Base-by-base conservation (phyloP, 2,797 vertebrate genomes). In the Manis javanica region DNA sequence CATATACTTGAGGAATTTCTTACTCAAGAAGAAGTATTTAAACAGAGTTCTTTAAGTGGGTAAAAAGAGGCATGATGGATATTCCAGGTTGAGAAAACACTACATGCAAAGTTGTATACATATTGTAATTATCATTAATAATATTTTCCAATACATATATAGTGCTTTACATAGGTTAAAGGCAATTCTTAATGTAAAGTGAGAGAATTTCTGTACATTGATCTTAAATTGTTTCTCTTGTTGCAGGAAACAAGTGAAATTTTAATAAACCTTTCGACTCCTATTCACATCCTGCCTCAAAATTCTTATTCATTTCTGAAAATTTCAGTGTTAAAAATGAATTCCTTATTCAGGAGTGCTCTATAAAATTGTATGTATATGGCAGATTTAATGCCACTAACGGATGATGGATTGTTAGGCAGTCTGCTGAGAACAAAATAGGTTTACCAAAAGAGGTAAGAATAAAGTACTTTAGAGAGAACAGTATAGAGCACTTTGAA, bases 271-370 rank as follows among this genome's bases (percentile, higher is more conserved):
- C 34, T 46, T 78, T 91, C 64, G 19, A 86, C 34, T 82, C 31
- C 49, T 26, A 1, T 55, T 37, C 19, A 61, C 6, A 84, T 16
- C 0, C 31, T 92, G 49, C 26, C 29, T 55, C 31, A 11, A 46
- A 39, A 63, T 42, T 84, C 37, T 55, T 59, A 87, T 15, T 68
- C 5, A 34, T 85, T 94, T 91, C 5, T 57, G 51, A 53, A 91
- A 87, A 75, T 63, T 63, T 91, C 37, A 55, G 42, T 69, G 37
- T 82, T 91, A n/a, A 74, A 66, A 83, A 75, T 42, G 29, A 96
- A 90, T 83, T 55, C n/a, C 31, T 84, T 53, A 1, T n/a, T 42
- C 14, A 63, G 7, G 16, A 77, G 19, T 39, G 3, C 42, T 59
- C 71, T 72, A 16, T 81, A 46, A 87, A 81, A 66, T 84, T 81